Conservation (phyloP, 2,113 vertebrate species). For the Mellivora capensis region DNA sequence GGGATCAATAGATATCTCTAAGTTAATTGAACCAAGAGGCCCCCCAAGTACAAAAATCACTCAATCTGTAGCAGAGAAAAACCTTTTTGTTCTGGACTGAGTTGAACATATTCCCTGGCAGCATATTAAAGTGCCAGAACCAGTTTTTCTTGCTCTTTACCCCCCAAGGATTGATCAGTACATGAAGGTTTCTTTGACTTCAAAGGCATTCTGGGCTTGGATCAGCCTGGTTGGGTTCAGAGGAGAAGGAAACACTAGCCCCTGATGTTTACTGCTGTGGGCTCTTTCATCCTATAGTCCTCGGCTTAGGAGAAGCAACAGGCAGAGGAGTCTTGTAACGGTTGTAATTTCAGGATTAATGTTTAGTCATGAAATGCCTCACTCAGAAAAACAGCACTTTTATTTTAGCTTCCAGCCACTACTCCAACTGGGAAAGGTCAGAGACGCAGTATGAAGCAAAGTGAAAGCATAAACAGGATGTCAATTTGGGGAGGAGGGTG, state of each 20-base stretch:
- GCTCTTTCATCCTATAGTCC: conserved; percentile 63
- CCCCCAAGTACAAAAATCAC: conserved; percentile 34
- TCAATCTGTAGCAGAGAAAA: conserved; percentile 34
- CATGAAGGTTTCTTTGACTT: conserved; percentile 58
- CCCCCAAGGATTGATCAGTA: conserved; percentile 50
- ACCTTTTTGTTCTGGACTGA: conserved; percentile 6
- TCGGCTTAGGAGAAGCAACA: conserved; percentile 61
- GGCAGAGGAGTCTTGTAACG: conserved; percentile 37
- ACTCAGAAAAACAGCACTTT: conserved; percentile 73
- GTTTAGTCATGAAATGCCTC: conserved; percentile 71
- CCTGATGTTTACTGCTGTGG: conserved; percentile 53
- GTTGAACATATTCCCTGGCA: neutral
- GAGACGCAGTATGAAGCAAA: conserved; percentile 74
- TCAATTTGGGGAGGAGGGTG: neutral
- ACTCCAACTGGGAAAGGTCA: conserved; percentile 72
- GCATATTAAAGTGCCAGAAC: conserved; percentile 47
- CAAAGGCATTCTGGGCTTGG: conserved; percentile 58
- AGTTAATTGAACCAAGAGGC: conserved; percentile 30
- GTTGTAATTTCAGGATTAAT: conserved; percentile 66
- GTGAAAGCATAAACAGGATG: conserved; percentile 56
- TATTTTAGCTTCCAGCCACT: conserved; percentile 73
- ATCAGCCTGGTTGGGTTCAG: conserved; percentile 51
- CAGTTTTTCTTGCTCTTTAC: conserved; percentile 59
- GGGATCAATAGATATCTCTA: neutral
- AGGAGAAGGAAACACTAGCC: conserved; percentile 40